Evolutionary conservation across 2,888 invertebrate species (phyloP).

Genomic region (Ctenicera cuprea): DNA sequence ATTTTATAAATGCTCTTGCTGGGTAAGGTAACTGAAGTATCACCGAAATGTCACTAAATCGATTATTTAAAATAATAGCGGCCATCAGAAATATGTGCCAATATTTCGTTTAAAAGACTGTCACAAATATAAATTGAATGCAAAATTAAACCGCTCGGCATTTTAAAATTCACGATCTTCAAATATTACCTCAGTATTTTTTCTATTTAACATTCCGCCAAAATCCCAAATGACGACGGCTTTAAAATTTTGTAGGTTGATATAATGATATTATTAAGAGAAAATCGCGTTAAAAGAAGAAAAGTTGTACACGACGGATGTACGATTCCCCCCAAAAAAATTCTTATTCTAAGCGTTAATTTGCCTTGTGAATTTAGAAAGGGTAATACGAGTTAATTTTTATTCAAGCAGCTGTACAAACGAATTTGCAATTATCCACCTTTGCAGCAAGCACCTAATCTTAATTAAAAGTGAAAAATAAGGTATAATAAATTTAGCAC

Average conservation of each 20-base stretch:
- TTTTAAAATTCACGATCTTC: constrained; percentile 19
- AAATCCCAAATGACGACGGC: constrained; percentile 1
- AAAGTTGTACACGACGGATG: constrained; percentile 1
- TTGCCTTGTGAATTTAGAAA: constrained; percentile 25
- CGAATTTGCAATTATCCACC: constrained; percentile 37
- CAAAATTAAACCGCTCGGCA: neutral
- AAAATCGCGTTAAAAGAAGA: constrained; percentile 4
- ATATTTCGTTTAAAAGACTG: constrained; percentile 12
- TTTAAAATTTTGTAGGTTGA: neutral
- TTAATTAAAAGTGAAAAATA: constrained; percentile 44
- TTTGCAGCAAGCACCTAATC: constrained; percentile 33
- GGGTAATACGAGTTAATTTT: constrained; percentile 38
- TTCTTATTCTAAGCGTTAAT: constrained; percentile 22
- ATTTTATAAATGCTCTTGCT: neutral
- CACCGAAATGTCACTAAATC: constrained; percentile 23
- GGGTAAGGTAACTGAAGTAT: constrained; percentile 1
- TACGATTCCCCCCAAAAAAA: neutral
- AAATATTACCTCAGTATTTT: neutral
- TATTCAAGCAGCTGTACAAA: constrained; percentile 39
- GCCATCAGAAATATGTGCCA: constrained; percentile 12
- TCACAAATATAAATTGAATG: constrained; percentile 3
- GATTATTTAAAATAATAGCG: constrained; percentile 20
- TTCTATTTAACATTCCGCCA: constrained; percentile 12
- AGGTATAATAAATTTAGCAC: constrained; percentile 41
- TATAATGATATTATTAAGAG: constrained; percentile 11